Conservation (phyloP, 1,140 invertebrate genomes). For the Drosophila pectinifera region DNA sequence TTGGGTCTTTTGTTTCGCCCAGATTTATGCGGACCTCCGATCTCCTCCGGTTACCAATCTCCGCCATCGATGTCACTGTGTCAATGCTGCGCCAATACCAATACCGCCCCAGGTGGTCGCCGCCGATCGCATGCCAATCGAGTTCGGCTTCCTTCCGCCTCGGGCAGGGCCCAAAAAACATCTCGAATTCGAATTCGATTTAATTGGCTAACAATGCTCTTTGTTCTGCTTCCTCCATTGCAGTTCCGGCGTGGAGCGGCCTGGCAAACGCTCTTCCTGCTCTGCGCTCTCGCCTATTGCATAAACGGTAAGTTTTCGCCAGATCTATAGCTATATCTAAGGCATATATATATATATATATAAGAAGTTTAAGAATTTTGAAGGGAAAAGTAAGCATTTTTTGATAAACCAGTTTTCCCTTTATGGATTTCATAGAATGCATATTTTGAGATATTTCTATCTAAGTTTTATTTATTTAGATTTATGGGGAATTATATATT, state of each 20-base stretch:
- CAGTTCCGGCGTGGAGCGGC: slow-evolving; percentile 82
- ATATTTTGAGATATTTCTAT: too few species aligned
- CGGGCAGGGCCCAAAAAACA: too few species aligned
- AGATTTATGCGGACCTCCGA: slow-evolving; percentile 26
- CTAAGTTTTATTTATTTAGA: too few species aligned
- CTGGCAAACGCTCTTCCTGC: slow-evolving; percentile 79
- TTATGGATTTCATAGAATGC: too few species aligned
- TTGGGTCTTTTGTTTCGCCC: slow-evolving; percentile 33
- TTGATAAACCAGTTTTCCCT: too few species aligned
- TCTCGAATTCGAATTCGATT: background rate
- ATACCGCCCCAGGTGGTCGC: background rate
- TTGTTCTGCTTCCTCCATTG: slow-evolving; percentile 33
- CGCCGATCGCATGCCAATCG: slow-evolving; percentile 8
- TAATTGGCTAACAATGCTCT: slow-evolving; percentile 11
- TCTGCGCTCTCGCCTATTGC: slow-evolving; percentile 74
- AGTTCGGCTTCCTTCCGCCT: slow-evolving; percentile 27
- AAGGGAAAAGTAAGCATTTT: too few species aligned
- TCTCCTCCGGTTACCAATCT: background rate
- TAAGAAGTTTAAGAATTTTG: too few species aligned
- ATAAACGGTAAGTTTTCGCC: slow-evolving; percentile 69
- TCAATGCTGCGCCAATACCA: slow-evolving; percentile 52
- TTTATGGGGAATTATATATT: too few species aligned
- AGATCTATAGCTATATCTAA: too few species aligned
- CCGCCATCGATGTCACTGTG: slow-evolving; percentile 62
- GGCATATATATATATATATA: too few species aligned